phyloP scores from a whole-genome alignment of 2,113 vertebrate genomes.

The Cardinalis cardinalis region DNA sequence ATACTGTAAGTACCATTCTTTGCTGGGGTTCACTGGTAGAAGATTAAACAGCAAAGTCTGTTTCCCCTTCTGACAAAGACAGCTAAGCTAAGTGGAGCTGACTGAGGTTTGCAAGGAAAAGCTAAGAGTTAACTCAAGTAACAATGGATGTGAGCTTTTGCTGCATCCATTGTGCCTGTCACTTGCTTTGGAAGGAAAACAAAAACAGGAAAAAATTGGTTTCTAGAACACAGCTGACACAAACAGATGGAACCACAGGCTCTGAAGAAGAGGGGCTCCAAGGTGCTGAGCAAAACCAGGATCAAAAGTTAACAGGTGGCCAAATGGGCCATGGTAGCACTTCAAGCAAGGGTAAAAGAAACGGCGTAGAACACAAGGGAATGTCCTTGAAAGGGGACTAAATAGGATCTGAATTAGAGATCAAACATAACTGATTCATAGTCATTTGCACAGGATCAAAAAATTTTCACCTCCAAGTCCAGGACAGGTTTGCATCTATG shows the following conservation, averaged over 20 bases:
- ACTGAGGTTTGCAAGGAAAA: not conserved
- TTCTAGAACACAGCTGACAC: not conserved
- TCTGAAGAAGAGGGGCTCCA: not conserved
- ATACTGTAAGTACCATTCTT: not conserved
- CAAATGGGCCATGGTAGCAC: not conserved
- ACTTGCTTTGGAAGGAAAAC: not conserved
- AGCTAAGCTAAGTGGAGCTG: not conserved
- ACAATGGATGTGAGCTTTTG: not conserved
- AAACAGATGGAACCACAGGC: not conserved
- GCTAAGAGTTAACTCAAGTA: not conserved
- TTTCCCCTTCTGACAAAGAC: not conserved
- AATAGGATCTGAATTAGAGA: not conserved
- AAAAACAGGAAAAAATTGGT: not conserved
- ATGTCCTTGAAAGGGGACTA: not conserved
- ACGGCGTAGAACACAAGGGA: not conserved
- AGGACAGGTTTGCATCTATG: not conserved
- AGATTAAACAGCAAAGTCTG: not conserved
- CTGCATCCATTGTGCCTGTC: not conserved
- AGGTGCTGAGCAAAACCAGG: not conserved
- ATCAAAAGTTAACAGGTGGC: not conserved
- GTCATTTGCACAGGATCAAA: not conserved
- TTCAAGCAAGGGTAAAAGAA: not conserved
- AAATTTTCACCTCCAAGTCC: not conserved
- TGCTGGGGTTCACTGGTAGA: not conserved
- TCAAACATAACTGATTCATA: not conserved